Conservation (phyloP, 2,113 vertebrate genomes). For the Cyanocitta stelleri region DNA sequence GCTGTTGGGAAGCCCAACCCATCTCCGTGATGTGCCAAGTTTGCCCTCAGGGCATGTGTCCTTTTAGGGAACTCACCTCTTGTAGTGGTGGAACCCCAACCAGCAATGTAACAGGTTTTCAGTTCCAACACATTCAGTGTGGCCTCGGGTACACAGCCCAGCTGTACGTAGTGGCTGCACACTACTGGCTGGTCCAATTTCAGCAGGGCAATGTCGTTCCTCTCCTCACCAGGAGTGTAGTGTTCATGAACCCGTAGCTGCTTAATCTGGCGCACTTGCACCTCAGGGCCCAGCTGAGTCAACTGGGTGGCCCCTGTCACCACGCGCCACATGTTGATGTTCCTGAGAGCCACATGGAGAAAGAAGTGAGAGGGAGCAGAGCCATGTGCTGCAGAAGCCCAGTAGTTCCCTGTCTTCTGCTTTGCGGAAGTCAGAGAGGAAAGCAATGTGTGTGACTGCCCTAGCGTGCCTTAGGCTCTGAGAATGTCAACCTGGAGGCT, state of each 20-base stretch:
- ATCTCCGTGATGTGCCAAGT: not conserved
- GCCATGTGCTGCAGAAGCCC: not conserved
- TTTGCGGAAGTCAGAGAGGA: not conserved
- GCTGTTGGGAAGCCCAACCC: not conserved
- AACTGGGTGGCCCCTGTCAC: not conserved
- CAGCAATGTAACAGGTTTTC: slow-evolving; percentile 2
- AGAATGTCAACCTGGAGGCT: not conserved
- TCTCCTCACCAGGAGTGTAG: not conserved
- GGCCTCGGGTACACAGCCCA: not conserved
- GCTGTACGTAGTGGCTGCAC: slow-evolving; percentile 7
- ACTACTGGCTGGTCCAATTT: not conserved
- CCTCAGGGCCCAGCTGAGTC: not conserved
- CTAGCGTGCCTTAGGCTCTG: not conserved
- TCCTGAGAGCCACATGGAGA: not conserved
- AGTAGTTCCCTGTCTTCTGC: not conserved
- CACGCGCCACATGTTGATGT: not conserved
- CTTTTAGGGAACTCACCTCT: not conserved
- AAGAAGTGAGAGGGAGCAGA: not conserved
- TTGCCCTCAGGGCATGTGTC: rapidly evolving
- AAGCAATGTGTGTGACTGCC: not conserved
- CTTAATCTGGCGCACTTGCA: not conserved
- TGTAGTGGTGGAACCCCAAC: not conserved
- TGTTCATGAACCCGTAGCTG: not conserved
- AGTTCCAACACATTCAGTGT: not conserved
- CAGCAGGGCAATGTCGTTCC: slow-evolving; percentile 5